A percentile compares a stretch with the other conserved stretches of the same genome.
Evolutionary conservation across 1,140 invertebrate species (phyloP).

Genomic region (Drosophila quadrilineata): DNA sequence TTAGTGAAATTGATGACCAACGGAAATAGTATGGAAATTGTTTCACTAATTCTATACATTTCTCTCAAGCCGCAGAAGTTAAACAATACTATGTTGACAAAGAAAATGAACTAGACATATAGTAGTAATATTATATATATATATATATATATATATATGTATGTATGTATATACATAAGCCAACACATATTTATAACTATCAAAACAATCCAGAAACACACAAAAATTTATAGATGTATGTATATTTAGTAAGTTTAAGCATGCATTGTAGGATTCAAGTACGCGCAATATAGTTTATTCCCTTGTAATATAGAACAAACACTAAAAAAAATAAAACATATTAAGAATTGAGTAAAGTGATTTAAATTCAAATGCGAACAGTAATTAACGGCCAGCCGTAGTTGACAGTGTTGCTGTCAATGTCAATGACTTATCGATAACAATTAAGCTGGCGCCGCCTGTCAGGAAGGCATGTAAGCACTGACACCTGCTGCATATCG

Average conservation of each 20-base stretch:
- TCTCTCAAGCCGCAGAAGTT: conserved; percentile 27
- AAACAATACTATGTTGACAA: conserved; percentile 32
- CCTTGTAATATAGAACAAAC: conserved; percentile 60
- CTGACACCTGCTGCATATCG: conserved; percentile 3
- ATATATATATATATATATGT: conserved; percentile 2
- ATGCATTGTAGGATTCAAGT: conserved; percentile 48
- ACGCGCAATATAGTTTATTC: conserved; percentile 69
- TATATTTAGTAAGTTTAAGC: conserved; percentile 37
- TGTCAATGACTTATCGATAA: conserved; percentile 15
- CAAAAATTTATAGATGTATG: no score
- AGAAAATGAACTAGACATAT: conserved; percentile 15
- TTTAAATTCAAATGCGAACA: conserved; percentile 40
- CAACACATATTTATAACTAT: no score
- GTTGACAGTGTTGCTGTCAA: no score
- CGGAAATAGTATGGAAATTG: conserved; percentile 4
- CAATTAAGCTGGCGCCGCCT: conserved; percentile 7
- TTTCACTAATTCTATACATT: conserved; percentile 17
- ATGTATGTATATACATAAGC: conserved; percentile 30
- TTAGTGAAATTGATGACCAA: no score
- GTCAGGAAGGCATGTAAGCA: not conserved
- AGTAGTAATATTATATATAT: conserved; percentile 5
- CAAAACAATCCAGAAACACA: no score
- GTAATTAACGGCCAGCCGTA: no score
- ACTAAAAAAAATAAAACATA: conserved; percentile 47
- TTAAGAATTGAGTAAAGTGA: no score